Conservation (phyloP, 2,113 vertebrate genomes). For the Ochotona princeps region DNA sequence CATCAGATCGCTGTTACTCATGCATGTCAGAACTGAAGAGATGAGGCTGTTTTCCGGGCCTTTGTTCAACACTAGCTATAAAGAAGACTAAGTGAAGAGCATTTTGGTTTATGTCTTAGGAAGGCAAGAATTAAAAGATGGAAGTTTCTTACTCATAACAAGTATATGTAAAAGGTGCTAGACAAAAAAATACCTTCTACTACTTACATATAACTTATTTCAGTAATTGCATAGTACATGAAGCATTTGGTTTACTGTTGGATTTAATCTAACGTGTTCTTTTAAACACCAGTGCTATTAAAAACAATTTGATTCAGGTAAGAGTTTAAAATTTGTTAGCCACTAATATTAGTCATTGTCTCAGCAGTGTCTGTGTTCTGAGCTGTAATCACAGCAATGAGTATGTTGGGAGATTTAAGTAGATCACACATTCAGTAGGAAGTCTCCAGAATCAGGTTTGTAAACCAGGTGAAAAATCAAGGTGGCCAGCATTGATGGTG, state of each 20-base stretch:
- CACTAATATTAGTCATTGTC: too few species aligned
- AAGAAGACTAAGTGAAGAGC: neutral
- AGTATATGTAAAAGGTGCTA: neutral
- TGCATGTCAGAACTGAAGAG: neutral
- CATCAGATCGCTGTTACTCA: neutral
- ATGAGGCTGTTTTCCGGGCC: neutral
- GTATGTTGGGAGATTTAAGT: neutral
- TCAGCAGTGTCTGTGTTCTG: too few species aligned
- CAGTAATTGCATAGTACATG: neutral
- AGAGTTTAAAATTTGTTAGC: too few species aligned
- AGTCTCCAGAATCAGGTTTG: neutral
- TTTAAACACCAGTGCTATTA: too few species aligned
- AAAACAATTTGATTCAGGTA: too few species aligned
- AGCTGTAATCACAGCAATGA: neutral
- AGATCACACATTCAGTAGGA: neutral
- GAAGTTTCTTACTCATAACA: neutral
- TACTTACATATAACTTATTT: neutral
- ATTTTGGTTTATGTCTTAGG: constrained; percentile 2
- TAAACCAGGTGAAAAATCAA: neutral
- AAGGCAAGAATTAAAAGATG: neutral
- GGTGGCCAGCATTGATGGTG: neutral
- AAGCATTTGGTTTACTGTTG: constrained; percentile 10
- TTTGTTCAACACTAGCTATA: neutral
- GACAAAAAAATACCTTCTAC: neutral
- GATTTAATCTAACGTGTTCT: neutral